Conservation (phyloP, 2,888 invertebrate species). For the Pterobdella sp. region DNA sequence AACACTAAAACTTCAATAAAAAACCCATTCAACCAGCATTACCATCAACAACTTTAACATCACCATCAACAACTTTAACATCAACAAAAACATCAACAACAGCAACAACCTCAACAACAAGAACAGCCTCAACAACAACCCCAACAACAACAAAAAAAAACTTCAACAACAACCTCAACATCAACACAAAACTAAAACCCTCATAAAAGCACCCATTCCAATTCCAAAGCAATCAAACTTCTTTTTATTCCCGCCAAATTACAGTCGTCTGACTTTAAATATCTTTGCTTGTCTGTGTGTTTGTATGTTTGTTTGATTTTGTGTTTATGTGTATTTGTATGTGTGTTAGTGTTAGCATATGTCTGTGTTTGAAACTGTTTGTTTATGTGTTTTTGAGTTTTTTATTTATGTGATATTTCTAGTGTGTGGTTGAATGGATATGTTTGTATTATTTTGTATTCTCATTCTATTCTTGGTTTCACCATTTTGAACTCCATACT, state of each 20-base stretch:
- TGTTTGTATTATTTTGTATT: not conserved
- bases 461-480: conserved; percentile 3
- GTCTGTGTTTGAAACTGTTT: conserved; percentile 1
- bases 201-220: too few relatives aligned
- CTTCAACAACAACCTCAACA: not conserved
- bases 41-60: not conserved
- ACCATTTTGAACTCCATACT: too few relatives aligned
- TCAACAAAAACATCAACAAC: not conserved
- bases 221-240: too few relatives aligned
- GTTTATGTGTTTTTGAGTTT: not conserved
- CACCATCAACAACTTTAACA: not conserved
- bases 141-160: not conserved
- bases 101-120: not conserved
- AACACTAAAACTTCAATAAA: too few relatives aligned
- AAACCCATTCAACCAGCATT: too few relatives aligned
- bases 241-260: too few relatives aligned
- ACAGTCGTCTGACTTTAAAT: too few relatives aligned
- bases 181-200: not conserved
- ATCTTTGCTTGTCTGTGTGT: not conserved
- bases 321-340: conserved; percentile 21
- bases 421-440: conserved; percentile 11
- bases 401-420: not conserved
- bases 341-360: conserved; percentile 27
- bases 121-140: not conserved
- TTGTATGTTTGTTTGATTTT: not conserved